Evolutionary conservation across 1,140 invertebrate species (phyloP), one percentile per base, ranked within the genome.

Genomic region (Eumaeus atala): DNA sequence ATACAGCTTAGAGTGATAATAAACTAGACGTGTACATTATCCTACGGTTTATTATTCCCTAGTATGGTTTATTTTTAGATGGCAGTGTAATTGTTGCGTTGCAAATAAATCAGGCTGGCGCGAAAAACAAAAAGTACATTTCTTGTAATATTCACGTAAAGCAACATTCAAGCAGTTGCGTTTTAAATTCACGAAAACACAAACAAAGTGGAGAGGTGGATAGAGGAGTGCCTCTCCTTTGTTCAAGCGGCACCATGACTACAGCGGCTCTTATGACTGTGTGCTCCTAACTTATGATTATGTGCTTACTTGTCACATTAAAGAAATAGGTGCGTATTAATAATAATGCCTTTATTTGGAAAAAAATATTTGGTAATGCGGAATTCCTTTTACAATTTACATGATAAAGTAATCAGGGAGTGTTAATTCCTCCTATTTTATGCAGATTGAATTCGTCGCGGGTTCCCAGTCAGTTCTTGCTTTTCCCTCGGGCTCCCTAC

Each of bases 401-500:
- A 40, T 14, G 38, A 40, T n/a, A 40, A 40, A 40, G 38, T 40
- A n/a, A 14, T 40, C 7, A 7, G 38, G 16, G 38, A 40, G 16
- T n/a, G 12, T 14, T 40, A 40, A n/a, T 40, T 11, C 38, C 38
- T 40, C n/a, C 12, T 14, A 40, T 40, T 14, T 40, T n/a, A 14
- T n/a, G 38, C 38, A 40, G 38, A 40, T 40, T 14, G n/a, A 40
- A 40, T 40, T 40, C 12, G 12, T 40, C 38, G 38, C 8, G 38
- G 16, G 38, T 40, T 14, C 16, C n/a, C 38, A 40, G 38, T n/a
- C n/a, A 40, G 12, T n/a, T n/a, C n/a, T n/a, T n/a, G n/a, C n/a
- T n/a, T n/a, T n/a, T n/a, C n/a, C n/a, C n/a, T n/a, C n/a, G n/a
- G n/a, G n/a, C n/a, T n/a, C n/a, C n/a, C n/a, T n/a, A n/a, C n/a